phyloP scores from a whole-genome alignment of 2,113 vertebrate species.

The Pipra filicauda region DNA sequence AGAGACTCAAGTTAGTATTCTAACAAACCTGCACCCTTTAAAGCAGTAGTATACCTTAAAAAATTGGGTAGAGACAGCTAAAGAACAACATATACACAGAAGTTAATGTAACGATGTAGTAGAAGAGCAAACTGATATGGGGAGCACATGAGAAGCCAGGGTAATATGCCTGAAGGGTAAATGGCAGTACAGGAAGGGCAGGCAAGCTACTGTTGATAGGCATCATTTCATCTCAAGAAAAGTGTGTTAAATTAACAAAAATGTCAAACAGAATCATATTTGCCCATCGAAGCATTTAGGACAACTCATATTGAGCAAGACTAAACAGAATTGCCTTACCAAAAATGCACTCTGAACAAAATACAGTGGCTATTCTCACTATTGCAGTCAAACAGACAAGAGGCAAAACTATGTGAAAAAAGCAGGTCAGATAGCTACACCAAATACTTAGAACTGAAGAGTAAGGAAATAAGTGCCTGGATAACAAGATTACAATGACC shows the following conservation, averaged over 20 bases:
- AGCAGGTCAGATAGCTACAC: not conserved
- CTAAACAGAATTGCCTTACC: not conserved
- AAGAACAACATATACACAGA: not conserved
- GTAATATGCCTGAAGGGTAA: conserved; percentile 1
- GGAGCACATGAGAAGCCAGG: not conserved
- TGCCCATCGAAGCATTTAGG: not conserved
- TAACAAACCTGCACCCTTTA: not conserved
- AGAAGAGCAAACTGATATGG: not conserved
- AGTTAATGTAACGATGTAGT: not conserved
- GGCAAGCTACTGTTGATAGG: not conserved
- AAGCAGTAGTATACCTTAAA: not conserved
- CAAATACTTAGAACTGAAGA: not conserved
- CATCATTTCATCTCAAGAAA: not conserved
- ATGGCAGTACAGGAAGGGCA: not conserved
- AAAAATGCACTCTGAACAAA: conserved; percentile 12
- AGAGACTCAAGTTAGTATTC: not conserved
- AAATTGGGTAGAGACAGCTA: not conserved
- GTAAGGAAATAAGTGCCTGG: not conserved
- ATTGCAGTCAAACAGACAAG: not conserved
- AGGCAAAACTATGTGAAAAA: not conserved
- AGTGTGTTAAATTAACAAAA: not conserved
- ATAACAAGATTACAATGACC: not conserved
- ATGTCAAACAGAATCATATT: not conserved
- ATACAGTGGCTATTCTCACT: not conserved
- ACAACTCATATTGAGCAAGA: not conserved